Percentiles rank a stretch among this genome's conserved stretches.
These are phyloP conservation scores for Melanotus villosus DNA, from an alignment of 2,888 invertebrate species.

Conservation along the genomic window DNA sequence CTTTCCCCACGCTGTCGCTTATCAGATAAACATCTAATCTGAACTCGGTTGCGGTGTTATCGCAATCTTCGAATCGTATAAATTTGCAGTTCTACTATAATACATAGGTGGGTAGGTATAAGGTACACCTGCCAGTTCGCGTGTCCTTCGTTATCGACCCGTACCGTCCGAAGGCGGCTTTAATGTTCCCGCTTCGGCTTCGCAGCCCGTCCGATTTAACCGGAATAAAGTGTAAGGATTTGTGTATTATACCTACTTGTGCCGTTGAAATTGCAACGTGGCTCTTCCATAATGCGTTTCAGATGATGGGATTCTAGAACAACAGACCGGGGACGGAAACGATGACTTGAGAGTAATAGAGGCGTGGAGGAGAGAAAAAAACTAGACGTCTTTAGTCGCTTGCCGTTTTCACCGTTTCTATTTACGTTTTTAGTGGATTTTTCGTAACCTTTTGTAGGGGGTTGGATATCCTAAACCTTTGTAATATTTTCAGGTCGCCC, in stretches of 20 bases:
- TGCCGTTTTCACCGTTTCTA: background rate
- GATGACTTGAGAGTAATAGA: constrained; percentile 56
- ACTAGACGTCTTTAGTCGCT: constrained; percentile 1
- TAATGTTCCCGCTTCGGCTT: constrained; percentile 31
- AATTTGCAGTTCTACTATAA: constrained; percentile 1
- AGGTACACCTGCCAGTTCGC: constrained; percentile 47
- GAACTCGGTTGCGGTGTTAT: constrained; percentile 36
- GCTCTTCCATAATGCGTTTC: constrained; percentile 58
- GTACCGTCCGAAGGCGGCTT: constrained; percentile 27
- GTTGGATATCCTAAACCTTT: background rate
- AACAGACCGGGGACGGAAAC: constrained; percentile 51
- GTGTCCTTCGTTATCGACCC: constrained; percentile 51
- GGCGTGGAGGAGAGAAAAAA: background rate
- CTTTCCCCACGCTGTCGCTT: constrained; percentile 33
- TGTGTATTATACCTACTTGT: constrained; percentile 29
- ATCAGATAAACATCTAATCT: constrained; percentile 51
- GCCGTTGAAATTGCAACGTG: constrained; percentile 54
- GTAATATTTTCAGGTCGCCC: constrained; percentile 78
- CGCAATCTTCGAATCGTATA: constrained; percentile 24
- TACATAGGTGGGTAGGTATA: constrained; percentile 18
- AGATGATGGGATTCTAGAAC: constrained; percentile 58
- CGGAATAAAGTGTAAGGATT: constrained; percentile 36
- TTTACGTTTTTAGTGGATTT: constrained; percentile 6
- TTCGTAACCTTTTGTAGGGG: background rate
- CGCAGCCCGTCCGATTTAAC: constrained; percentile 29